phyloP scores from a whole-genome alignment of 2,113 vertebrate species.

The Merops nubicus region DNA sequence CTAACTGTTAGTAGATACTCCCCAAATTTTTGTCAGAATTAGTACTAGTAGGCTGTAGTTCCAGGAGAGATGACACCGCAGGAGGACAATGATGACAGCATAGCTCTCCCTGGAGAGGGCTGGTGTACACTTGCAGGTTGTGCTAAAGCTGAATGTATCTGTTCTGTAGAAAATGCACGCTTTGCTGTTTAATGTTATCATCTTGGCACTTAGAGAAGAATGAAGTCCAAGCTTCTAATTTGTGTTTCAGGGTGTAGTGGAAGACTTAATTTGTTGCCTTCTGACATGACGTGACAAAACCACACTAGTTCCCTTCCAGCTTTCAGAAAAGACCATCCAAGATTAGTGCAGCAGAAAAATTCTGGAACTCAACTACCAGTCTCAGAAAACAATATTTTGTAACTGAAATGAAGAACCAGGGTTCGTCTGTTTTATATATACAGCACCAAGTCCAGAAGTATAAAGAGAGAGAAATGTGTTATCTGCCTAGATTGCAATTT shows the following conservation, averaged over 20 bases:
- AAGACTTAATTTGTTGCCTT: not conserved
- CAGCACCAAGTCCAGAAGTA: not conserved
- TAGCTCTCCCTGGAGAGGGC: fast-evolving
- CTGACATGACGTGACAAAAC: not conserved
- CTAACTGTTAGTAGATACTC: not conserved
- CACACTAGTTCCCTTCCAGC: not conserved
- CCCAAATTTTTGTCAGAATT: not conserved
- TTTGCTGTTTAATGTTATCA: not conserved
- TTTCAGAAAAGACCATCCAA: not conserved
- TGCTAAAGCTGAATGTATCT: not conserved
- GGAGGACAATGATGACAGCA: not conserved
- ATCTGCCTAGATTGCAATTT: not conserved
- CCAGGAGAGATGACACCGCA: not conserved
- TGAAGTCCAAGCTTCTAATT: not conserved
- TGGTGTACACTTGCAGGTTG: not conserved
- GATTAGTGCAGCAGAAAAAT: not conserved
- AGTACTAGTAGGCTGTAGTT: not conserved
- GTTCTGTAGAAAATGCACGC: not conserved
- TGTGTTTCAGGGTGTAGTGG: not conserved
- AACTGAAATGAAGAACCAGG: not conserved
- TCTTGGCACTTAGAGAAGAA: not conserved
- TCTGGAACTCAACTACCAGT: not conserved
- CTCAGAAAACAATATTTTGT: not conserved
- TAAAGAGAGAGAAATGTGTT: not conserved
- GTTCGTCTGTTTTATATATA: not conserved